Base-by-base conservation (phyloP, 2,113 vertebrate genomes). In the Neotoma lepida region DNA sequence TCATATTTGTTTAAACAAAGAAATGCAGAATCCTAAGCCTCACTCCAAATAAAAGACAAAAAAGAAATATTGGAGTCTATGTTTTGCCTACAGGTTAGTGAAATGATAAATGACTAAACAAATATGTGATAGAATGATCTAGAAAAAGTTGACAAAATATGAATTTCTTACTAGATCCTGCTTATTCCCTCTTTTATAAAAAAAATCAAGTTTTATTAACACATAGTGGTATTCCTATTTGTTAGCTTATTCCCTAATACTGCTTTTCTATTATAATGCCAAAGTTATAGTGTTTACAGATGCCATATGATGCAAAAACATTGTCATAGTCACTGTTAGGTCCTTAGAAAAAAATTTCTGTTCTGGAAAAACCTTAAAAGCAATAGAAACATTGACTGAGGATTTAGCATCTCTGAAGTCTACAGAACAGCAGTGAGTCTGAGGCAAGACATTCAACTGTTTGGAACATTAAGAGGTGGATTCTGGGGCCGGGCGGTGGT, bases 61-160 rank as follows among this genome's bases (percentile, higher is more conserved):
- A 64, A 39, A 51, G 35, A 85, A n/a, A 39, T 0, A 35, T 0
- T 28, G 28, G 44, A 44, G 33, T 64, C 41, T n/a, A 1, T 22
- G 58, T n/a, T 70, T 77, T 70, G 4, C 12, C 18, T 2, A 70
- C 13, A 26, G 15, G 4, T 30, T 70, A 89, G 46, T 14, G 35
- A 54, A 64, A 46, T 46, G 46, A 58, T 26, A 54, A 39, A 24
- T 5, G 4, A 89, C 8, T 15, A 18, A 56, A 41, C 15, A 39
- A 46, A 14, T 14, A 3, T 35, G 3, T 14, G 5, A 44, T 4
- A 44, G 41, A 5, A 8, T 10, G 8, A 15, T 4, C 15, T 64
- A 10, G 0, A 24, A 82, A 15, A 17, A 12, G 2, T 1, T 56
- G 10, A 63, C 9, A 35, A n/a, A 87, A 24, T 24, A 18, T 12